Evolutionary conservation across 2,113 vertebrate genomes (phyloP), one percentile per base, ranked within the genome.

Genomic region (Lophotis ruficrista): DNA sequence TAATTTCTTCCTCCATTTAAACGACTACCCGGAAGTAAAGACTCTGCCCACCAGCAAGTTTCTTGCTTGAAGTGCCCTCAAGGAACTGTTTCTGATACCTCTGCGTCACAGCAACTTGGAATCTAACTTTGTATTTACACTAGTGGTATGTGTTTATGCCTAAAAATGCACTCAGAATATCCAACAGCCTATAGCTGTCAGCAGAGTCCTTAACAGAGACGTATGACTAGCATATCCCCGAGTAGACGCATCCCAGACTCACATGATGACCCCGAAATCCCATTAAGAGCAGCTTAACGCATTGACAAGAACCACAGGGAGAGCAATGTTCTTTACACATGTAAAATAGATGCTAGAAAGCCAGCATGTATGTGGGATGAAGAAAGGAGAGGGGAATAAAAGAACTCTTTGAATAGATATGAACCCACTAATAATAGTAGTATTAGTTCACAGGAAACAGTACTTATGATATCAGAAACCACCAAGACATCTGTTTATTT

Each of bases 401-500:
- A 76, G 41, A 70, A 37, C 22, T 68, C 77, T 64, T 82, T 41
- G 51, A 81, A 75, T 25, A 73, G 71, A 22, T 33, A 22, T 12
- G 27, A 94, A 62, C 7, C 41, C 41, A 2, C 80, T 92, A 95
- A 89, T 83, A 86, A 83, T 30, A 91, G 62, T 0, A 47, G 47
- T 25, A 58, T 89, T 94, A 84, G 78, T 61, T 93, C 83, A 96
- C 86, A 90, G 88, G 90, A 95, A 96, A 83, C 60, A 76, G 84
- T 28, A 84, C 3, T 71, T 33, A 93, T 89, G 93, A 95, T 89
- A 94, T 94, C 92, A 96, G 86, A 94, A 96, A 95, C 96, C 96
- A 96, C 90, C 57, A 65, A 76, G 72, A 78, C 92, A 96, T 93
- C 86, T 96, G 96, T 79, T 96, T 92, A 50, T 89, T 92, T 96